Conservation (phyloP, 2,888 invertebrate genomes). For the Microplitis manilae region DNA sequence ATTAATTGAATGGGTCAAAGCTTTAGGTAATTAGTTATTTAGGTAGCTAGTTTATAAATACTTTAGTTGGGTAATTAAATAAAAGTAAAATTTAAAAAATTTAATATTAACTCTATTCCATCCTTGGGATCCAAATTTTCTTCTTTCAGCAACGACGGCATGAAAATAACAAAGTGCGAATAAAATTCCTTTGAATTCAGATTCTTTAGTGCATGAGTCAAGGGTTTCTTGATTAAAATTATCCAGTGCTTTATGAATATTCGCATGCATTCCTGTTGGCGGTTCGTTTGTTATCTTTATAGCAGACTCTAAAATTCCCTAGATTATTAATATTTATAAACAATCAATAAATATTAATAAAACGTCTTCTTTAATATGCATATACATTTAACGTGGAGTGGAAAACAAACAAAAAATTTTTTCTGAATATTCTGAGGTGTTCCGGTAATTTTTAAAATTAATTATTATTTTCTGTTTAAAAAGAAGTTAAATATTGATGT, state of each 20-base stretch:
- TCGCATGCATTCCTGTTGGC: constrained; percentile 95
- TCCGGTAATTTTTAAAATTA: too few relatives aligned
- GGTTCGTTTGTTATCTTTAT: constrained; percentile 98
- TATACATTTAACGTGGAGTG: background rate
- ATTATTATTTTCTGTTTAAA: too few relatives aligned
- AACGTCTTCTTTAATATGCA: too few relatives aligned
- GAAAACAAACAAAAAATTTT: background rate
- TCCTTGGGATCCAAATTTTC: constrained; percentile 95
- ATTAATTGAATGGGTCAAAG: constrained; percentile 3
- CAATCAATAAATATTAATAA: background rate
- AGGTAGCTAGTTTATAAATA: too few relatives aligned
- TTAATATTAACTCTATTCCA: constrained; percentile 80
- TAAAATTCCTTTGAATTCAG: constrained; percentile 91
- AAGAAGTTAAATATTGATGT: too few relatives aligned
- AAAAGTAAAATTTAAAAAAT: background rate
- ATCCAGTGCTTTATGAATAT: constrained; percentile 92
- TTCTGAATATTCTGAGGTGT: too few relatives aligned
- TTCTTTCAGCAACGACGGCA: constrained; percentile 91
- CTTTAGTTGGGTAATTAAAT: background rate
- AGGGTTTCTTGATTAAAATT: constrained; percentile 94
- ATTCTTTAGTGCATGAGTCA: constrained; percentile 93
- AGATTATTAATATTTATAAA: constrained; percentile 76
- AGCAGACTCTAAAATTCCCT: constrained; percentile 92
- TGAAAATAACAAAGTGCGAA: constrained; percentile 96
- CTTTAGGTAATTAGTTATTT: background rate